A percentile compares a stretch with the other conserved stretches of the same genome.
Evolutionary conservation across 2,888 invertebrate species (phyloP).

Genomic region (Ormyrus labotus): DNA sequence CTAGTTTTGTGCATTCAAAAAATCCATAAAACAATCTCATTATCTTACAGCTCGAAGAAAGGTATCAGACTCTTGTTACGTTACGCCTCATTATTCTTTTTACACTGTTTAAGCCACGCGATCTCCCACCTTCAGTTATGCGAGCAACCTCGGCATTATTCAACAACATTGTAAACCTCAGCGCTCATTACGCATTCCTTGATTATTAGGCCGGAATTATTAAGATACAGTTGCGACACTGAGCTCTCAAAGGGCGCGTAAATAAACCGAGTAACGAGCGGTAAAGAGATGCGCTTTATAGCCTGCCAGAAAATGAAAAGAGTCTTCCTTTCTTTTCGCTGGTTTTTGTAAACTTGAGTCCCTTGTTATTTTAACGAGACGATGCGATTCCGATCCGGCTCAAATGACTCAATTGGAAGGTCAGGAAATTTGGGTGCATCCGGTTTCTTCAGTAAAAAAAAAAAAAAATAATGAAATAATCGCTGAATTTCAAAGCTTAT

Average conservation of each 20-base stretch:
- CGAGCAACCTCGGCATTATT: background rate
- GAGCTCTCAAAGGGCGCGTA: no score
- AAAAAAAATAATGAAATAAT: no score
- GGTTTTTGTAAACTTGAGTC: background rate
- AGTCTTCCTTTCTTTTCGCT: constrained; percentile 1
- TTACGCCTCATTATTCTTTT: constrained; percentile 22
- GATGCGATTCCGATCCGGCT: background rate
- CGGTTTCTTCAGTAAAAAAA: no score
- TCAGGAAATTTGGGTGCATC: background rate
- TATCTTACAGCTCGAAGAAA: no score
- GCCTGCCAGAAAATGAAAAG: background rate
- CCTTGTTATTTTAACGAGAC: constrained; percentile 25
- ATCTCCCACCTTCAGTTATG: background rate
- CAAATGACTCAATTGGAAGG: constrained; percentile 22
- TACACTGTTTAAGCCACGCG: constrained; percentile 2
- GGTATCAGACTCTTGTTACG: no score
- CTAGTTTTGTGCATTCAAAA: no score
- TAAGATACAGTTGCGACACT: no score
- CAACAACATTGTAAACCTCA: background rate
- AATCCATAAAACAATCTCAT: no score
- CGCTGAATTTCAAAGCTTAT: no score
- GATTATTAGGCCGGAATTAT: background rate
- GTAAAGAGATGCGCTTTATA: constrained; percentile 31
- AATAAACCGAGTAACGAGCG: background rate
- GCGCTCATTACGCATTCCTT: constrained; percentile 16